Evolutionary conservation across 1,140 invertebrate genomes (phyloP).

Genomic region (Cherax destructor): DNA sequence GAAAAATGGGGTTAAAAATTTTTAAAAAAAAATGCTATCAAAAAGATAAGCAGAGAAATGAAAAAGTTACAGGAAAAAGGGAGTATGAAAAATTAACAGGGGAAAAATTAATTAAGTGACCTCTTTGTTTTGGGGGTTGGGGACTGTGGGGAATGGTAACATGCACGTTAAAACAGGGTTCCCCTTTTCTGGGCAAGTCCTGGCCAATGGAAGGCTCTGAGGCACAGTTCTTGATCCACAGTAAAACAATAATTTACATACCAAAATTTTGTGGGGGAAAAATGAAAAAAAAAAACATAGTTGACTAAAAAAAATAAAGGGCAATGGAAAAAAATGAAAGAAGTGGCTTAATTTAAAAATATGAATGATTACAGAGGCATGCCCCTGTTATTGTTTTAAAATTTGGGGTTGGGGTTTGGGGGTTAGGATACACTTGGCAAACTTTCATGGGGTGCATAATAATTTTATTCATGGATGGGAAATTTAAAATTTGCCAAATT

Average conservation of each 20-base stretch:
- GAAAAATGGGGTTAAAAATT: background rate
- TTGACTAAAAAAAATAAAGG: background rate
- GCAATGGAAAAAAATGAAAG: background rate
- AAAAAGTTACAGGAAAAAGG: background rate
- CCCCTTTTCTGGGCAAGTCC: conserved; percentile 33
- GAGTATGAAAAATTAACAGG: background rate
- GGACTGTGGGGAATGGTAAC: conserved; percentile 4
- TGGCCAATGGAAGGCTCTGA: conserved; percentile 46
- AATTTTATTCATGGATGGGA: conserved; percentile 22
- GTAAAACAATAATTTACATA: conserved; percentile 18
- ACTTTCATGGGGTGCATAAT: conserved; percentile 24
- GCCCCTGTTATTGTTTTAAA: background rate
- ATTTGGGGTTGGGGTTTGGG: background rate
- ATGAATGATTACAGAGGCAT: background rate
- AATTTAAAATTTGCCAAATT: conserved; percentile 33
- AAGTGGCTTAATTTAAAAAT: background rate
- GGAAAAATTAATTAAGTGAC: conserved; percentile 1
- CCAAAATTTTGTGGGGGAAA: too few species aligned
- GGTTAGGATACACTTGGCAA: background rate
- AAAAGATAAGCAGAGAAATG: background rate
- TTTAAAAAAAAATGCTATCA: background rate
- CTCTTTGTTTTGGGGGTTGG: conserved; percentile 11
- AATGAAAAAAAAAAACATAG: background rate
- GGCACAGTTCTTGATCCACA: conserved; percentile 40
- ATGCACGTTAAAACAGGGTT: conserved; percentile 26